A percentile compares a stretch with the other conserved stretches of the same genome.
Conservation (phyloP, 2,113 vertebrate species). For the Rhineura floridana region DNA sequence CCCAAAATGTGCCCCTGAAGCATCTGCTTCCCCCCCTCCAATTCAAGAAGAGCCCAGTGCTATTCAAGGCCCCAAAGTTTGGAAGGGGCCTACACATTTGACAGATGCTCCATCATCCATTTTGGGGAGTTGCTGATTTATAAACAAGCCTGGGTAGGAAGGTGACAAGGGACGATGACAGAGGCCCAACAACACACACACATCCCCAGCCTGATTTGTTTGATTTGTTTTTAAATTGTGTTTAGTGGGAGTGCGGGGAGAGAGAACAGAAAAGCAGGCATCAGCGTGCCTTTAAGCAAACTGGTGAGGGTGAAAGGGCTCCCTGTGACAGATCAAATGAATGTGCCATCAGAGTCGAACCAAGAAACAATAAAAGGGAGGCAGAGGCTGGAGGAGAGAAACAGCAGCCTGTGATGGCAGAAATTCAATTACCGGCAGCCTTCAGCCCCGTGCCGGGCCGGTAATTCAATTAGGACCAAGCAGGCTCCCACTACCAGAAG, state of each 20-base stretch:
- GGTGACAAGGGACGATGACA: too few species aligned
- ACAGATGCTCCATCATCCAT: too few species aligned
- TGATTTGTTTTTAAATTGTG: slow-evolving; percentile 33
- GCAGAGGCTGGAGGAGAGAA: slow-evolving; percentile 42
- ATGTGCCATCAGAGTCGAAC: slow-evolving; percentile 39
- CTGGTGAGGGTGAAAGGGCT: slow-evolving; percentile 49
- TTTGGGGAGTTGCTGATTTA: too few species aligned
- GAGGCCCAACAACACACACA: neutral
- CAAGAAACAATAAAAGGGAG: slow-evolving; percentile 57
- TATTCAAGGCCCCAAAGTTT: neutral
- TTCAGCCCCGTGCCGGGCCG: slow-evolving; percentile 51
- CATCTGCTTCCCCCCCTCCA: too few species aligned
- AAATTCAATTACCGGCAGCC: slow-evolving; percentile 65
- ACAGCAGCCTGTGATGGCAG: slow-evolving; percentile 59
- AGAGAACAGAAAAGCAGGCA: neutral
- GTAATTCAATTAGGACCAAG: slow-evolving; percentile 56
- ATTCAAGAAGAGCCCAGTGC: neutral
- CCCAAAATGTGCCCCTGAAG: neutral
- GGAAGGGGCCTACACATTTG: neutral
- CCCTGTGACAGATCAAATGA: slow-evolving; percentile 58
- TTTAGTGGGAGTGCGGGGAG: neutral
- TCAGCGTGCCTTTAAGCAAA: slow-evolving; percentile 24
- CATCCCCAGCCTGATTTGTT: neutral
- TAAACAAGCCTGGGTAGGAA: neutral
- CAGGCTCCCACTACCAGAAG: slow-evolving; percentile 25